These are phyloP conservation scores for Sinonovacula constricta DNA, from an alignment of 1,140 invertebrate species.

Conservation along the genomic window DNA sequence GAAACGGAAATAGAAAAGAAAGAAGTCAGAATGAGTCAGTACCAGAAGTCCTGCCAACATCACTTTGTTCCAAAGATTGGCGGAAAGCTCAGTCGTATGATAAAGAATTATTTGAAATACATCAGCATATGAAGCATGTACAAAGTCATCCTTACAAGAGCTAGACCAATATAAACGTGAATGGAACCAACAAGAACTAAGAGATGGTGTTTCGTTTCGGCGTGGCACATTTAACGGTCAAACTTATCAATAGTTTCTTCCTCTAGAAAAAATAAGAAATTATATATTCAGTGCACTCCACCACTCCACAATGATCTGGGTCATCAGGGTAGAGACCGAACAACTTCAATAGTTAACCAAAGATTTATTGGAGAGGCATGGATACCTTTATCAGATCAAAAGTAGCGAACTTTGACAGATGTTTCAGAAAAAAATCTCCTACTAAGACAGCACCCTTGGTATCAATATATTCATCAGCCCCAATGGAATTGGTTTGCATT, in stretches of 20 bases:
- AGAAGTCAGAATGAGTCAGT: too few relatives aligned
- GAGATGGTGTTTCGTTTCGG: too few relatives aligned
- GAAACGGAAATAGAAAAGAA: neutral
- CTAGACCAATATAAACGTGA: neutral
- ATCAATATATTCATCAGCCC: constrained; percentile 13
- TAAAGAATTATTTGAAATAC: too few relatives aligned
- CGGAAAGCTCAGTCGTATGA: too few relatives aligned
- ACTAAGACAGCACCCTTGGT: constrained; percentile 16
- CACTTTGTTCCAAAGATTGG: too few relatives aligned
- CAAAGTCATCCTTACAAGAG: neutral
- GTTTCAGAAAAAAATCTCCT: neutral
- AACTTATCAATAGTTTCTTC: neutral
- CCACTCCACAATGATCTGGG: neutral
- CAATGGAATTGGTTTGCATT: constrained; percentile 50
- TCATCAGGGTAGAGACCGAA: constrained; percentile 30
- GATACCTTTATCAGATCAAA: neutral
- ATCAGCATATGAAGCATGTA: too few relatives aligned
- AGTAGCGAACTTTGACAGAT: neutral
- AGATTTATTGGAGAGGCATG: constrained; percentile 39
- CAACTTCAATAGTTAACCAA: constrained; percentile 5
- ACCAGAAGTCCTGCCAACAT: too few relatives aligned
- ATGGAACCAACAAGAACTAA: neutral
- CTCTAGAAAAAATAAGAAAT: too few relatives aligned
- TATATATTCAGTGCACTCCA: neutral
- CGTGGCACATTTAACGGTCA: neutral